Evolutionary conservation across 2,113 vertebrate species (phyloP).

Genomic region (Morphnarchus princeps): DNA sequence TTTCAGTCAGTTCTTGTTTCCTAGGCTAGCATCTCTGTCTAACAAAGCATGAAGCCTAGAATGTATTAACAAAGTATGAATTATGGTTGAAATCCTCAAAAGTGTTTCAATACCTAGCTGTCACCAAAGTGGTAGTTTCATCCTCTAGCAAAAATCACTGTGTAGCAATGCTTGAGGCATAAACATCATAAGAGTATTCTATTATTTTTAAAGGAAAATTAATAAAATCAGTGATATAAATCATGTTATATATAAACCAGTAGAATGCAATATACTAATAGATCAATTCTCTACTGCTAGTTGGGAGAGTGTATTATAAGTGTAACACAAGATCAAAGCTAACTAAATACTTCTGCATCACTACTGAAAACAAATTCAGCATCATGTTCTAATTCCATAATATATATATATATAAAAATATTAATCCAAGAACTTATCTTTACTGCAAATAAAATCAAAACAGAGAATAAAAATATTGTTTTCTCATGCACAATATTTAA

Average conservation of each 20-base stretch:
- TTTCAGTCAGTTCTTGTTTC: background rate
- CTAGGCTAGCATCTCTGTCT: background rate
- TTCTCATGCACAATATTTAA: background rate
- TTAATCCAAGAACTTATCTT: background rate
- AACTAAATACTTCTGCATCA: background rate
- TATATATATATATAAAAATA: background rate
- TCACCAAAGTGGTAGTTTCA: background rate
- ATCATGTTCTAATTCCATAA: background rate
- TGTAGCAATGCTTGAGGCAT: background rate
- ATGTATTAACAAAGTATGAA: constrained; percentile 5
- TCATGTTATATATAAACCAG: background rate
- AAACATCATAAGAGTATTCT: background rate
- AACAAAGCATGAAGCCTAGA: background rate
- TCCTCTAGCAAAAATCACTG: background rate
- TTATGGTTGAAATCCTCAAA: background rate
- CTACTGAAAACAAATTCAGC: background rate
- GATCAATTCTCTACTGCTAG: background rate
- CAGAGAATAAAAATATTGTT: background rate
- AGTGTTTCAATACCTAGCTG: background rate
- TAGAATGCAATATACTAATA: background rate
- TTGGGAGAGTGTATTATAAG: background rate
- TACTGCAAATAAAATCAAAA: background rate
- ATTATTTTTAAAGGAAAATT: background rate
- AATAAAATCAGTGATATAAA: background rate
- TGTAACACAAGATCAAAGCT: background rate